These are phyloP conservation scores for Chaetodon auriga DNA, from an alignment of 2,113 vertebrate genomes.

Conservation along the genomic window DNA sequence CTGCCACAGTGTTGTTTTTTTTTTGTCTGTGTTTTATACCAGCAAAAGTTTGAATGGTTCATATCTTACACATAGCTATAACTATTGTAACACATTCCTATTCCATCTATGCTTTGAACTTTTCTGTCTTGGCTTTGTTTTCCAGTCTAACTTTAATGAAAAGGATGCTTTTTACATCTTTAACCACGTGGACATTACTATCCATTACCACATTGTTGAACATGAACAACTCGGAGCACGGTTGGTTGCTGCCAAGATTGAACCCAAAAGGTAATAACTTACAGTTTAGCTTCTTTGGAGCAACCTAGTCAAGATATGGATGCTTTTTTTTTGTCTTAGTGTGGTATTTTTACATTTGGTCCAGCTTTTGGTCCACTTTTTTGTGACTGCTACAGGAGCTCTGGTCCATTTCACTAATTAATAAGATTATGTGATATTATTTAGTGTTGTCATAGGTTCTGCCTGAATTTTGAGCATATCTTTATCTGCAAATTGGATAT, in stretches of 20 bases:
- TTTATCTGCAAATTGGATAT: not conserved
- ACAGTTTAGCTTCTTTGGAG: not conserved
- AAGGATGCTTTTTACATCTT: constrained; percentile 95
- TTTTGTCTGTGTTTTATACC: too few species aligned
- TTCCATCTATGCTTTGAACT: not conserved
- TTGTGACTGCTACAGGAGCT: not conserved
- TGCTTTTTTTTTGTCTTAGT: not conserved
- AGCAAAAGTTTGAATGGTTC: not conserved
- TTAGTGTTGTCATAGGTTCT: not conserved
- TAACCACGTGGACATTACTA: constrained; percentile 95
- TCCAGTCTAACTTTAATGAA: constrained; percentile 91
- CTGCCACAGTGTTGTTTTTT: not conserved
- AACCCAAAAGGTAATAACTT: constrained; percentile 91
- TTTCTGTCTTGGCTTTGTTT: constrained; percentile 30
- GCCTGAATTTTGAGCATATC: not conserved
- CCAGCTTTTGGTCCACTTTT: not conserved
- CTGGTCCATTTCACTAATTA: not conserved
- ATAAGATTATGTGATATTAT: not conserved
- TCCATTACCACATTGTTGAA: constrained; percentile 92
- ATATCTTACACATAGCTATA: not conserved
- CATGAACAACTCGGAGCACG: constrained; percentile 88
- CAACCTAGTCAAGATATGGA: not conserved
- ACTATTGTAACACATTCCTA: not conserved
- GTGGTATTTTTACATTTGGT: not conserved
- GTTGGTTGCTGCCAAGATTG: constrained; percentile 95